phyloP scores from a whole-genome alignment of 23 tunicate species.

The Trididemnum miniatum region DNA sequence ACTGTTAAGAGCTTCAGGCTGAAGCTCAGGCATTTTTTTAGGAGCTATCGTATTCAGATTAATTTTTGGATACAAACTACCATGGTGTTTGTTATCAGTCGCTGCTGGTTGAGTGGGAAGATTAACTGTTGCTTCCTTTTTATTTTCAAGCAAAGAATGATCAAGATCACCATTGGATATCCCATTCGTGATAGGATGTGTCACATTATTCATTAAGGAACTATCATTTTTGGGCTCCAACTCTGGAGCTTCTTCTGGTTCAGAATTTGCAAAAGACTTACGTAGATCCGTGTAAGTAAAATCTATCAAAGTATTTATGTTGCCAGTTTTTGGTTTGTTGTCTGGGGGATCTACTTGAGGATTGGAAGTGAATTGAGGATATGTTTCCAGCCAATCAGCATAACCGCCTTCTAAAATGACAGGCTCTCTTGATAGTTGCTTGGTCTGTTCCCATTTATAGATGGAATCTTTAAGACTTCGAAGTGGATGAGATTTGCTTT shows the following conservation, averaged over 20 bases:
- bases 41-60: not conserved
- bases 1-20: not conserved
- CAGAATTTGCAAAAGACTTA: not conserved
- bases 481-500: conserved; percentile 58
- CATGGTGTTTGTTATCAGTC: not conserved
- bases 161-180: not conserved
- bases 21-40: not conserved
- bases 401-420: conserved; percentile 85
- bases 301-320: conserved; percentile 69
- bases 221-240: not conserved
- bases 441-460: conserved; percentile 76
- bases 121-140: not conserved
- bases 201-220: not conserved
- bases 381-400: conserved; percentile 68
- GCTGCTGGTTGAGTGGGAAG: not conserved
- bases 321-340: conserved; percentile 36
- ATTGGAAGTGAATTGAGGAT: conserved; percentile 85
- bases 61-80: not conserved
- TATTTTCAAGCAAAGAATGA: too few relatives aligned
- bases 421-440: conserved; percentile 51
- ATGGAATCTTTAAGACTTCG: conserved; percentile 79
- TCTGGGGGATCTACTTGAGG: conserved; percentile 59
- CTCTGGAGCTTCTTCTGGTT: not conserved
- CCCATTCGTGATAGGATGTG: not conserved
- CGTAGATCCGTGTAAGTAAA: conserved; percentile 39